Base-by-base conservation (phyloP, 2,797 vertebrate genomes). In the Lindbergichthys nudifrons region DNA sequence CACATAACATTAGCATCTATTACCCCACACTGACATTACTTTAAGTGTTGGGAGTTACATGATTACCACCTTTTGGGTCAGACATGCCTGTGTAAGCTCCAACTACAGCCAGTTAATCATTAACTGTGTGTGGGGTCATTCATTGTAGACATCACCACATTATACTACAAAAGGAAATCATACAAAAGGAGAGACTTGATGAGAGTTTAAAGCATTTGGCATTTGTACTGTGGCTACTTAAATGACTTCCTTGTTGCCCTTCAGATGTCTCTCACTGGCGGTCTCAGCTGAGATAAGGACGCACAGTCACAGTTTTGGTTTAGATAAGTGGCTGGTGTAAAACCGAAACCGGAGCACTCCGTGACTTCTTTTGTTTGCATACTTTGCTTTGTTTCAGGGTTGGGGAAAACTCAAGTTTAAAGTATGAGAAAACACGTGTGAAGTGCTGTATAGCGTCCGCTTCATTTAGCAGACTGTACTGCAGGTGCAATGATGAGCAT, bases 331-430 rank as follows among this genome's bases (percentile, higher is more conserved):
- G n/a, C 10, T 0, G 41, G 45, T 69, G 80, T 81, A 69, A 84
- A 84, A 56, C 76, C 76, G 87, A 89, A 86, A 92, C 82, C 66
- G 42, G 52, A 30, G 64, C 45, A 13, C 18, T 42, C 32, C n/a
- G 13, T 3, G 52, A 58, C 74, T 74, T 58, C 57, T 65, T 26
- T 79, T 88, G 79, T 88, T 90, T 87, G 75, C 67, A 80, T 84
- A 58, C 11, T 73, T 47, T 60, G 39, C 0, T 3, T 23, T 80
- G 89, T 92, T 92, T 92, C 86, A 60, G 77, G 51, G 32, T 39
- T 2, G 23, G 10, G 10, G 13, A 41, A 60, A 59, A 50, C 42
- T 45, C 21, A 11, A 11, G 30, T 51, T 11, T 56, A 53, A 58
- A 8, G 16, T 13, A 0, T 9, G 0, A 12, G 2, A 30, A 21